These are phyloP conservation scores for Ophioderma brevispina DNA, from an alignment of 35 echinoderm and acorn worm genomes.

Conservation along the genomic window DNA sequence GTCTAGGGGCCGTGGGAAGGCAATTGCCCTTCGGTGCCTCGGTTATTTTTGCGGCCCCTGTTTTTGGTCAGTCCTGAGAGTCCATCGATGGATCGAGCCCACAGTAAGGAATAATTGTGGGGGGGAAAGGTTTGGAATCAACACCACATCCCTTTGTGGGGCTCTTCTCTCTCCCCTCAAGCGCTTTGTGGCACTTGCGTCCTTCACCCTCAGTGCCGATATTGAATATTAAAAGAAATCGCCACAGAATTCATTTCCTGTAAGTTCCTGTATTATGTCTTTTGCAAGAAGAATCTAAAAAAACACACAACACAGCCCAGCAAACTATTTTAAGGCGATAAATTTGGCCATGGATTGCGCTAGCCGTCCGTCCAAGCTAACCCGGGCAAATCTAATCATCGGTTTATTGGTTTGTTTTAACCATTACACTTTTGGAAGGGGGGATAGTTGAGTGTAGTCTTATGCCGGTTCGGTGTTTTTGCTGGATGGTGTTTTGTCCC, in stretches of 20 bases:
- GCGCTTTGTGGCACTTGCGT: neutral
- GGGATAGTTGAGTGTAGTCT: neutral
- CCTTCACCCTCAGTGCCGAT: neutral
- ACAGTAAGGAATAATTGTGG: too few species aligned
- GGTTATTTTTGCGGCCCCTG: too few species aligned
- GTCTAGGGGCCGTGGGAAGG: too few species aligned
- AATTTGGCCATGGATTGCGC: neutral
- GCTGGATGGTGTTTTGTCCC: conserved; percentile 8
- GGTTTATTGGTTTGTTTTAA: conserved; percentile 10
- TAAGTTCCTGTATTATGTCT: neutral
- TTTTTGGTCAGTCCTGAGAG: too few species aligned
- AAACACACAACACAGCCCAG: too few species aligned
- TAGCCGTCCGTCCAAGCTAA: neutral
- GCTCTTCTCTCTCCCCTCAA: too few species aligned
- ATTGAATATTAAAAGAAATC: neutral
- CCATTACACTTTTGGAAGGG: neutral
- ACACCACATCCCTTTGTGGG: conserved; percentile 8
- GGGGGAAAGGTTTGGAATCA: neutral
- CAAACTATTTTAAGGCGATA: neutral
- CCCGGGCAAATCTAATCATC: neutral
- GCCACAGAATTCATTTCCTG: neutral
- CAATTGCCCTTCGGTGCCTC: too few species aligned
- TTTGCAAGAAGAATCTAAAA: neutral
- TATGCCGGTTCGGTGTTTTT: neutral
- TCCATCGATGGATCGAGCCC: too few species aligned